Percentiles rank a stretch among this genome's conserved stretches.
Evolutionary conservation across 2,797 vertebrate genomes (phyloP).

Genomic region (Gila robusta): DNA sequence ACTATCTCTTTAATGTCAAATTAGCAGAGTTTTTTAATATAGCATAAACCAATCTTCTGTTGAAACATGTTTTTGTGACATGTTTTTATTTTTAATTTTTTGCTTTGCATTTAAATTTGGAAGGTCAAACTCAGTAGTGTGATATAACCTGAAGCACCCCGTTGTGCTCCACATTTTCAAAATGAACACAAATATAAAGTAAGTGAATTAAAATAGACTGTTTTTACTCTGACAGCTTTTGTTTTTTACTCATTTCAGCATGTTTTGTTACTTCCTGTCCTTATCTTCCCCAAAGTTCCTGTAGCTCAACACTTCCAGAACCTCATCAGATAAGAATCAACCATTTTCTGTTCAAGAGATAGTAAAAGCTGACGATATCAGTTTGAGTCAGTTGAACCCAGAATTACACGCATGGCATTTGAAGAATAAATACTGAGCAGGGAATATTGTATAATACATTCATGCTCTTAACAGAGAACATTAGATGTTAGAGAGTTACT

Average conservation of each 20-base stretch:
- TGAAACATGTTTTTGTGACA: neutral
- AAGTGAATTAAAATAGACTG: neutral
- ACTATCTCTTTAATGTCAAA: neutral
- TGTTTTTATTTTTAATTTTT: neutral
- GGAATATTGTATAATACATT: neutral
- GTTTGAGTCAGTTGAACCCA: neutral
- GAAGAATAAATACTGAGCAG: neutral
- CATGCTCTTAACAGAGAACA: too few relatives aligned
- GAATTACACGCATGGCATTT: neutral
- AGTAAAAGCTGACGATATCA: neutral
- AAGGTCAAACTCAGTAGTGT: neutral
- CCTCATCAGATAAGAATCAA: slow-evolving; percentile 29
- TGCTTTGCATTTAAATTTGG: neutral
- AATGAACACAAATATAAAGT: neutral
- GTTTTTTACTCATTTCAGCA: neutral
- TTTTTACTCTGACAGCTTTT: neutral
- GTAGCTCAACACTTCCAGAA: slow-evolving; percentile 16
- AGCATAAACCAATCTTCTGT: neutral
- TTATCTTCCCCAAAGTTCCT: slow-evolving; percentile 15
- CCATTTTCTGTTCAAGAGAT: neutral
- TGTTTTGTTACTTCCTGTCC: slow-evolving; percentile 22
- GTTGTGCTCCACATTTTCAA: neutral
- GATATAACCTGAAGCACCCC: neutral
- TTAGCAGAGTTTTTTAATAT: neutral
- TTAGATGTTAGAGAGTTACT: neutral